A percentile compares a stretch with the other conserved stretches of the same genome.
Conservation (phyloP, 2,797 vertebrate species). For the Paedocypris micromegethes region DNA sequence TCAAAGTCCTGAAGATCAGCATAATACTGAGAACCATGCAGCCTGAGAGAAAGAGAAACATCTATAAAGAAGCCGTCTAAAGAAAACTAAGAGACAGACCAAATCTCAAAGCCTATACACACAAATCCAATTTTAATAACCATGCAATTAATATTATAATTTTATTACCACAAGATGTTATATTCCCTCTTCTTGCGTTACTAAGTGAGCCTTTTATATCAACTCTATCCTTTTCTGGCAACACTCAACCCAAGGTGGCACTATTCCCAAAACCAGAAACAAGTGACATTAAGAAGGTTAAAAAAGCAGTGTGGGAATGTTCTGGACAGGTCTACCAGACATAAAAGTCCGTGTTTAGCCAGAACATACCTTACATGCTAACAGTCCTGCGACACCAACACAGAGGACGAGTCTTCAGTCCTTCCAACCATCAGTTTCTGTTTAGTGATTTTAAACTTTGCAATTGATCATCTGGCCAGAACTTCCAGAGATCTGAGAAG, state of each 20-base stretch:
- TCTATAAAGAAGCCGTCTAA: neutral
- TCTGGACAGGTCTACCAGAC: constrained; percentile 42
- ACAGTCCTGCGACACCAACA: constrained; percentile 19
- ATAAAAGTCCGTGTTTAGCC: constrained; percentile 33
- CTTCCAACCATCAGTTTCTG: constrained; percentile 30
- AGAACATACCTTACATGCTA: constrained; percentile 40
- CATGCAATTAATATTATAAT: constrained; percentile 35
- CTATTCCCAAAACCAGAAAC: constrained; percentile 46
- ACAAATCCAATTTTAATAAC: constrained; percentile 60
- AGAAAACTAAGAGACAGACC: constrained; percentile 7
- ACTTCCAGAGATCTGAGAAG: constrained; percentile 35
- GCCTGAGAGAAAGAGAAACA: constrained; percentile 12
- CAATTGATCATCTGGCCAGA: constrained; percentile 34
- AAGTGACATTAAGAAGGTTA: constrained; percentile 29
- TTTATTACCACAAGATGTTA: constrained; percentile 50
- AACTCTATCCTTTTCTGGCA: constrained; percentile 47
- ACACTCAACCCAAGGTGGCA: constrained; percentile 51
- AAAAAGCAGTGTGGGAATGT: constrained; percentile 54
- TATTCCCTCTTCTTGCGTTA: constrained; percentile 41
- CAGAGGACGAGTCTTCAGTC: constrained; percentile 22
- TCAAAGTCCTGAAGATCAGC: constrained; percentile 16
- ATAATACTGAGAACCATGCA: constrained; percentile 14
- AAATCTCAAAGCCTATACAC: constrained; percentile 26
- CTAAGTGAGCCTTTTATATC: constrained; percentile 41
- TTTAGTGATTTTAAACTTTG: constrained; percentile 35